A percentile compares a stretch with the other conserved stretches of the same genome.
Evolutionary conservation across 2,797 vertebrate genomes (phyloP).

Genomic region (Squalus acanthias): DNA sequence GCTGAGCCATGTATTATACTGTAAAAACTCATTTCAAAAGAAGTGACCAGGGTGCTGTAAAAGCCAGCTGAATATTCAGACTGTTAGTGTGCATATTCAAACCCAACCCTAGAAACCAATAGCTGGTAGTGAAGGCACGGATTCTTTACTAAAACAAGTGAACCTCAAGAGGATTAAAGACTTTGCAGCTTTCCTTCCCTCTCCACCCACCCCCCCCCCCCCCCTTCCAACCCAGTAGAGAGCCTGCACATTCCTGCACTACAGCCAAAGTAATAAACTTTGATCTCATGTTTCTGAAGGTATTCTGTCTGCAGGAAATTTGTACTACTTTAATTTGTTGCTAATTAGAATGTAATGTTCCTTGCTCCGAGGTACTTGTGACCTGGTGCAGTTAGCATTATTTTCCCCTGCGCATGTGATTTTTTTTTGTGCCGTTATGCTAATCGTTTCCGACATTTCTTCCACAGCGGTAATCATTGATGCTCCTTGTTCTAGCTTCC

Average conservation of each 20-base stretch:
- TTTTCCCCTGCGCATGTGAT: neutral
- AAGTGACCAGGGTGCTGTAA: neutral
- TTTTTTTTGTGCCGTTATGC: neutral
- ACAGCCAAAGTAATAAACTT: constrained; percentile 7
- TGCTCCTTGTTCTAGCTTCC: neutral
- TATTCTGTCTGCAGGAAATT: neutral
- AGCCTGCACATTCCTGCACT: neutral
- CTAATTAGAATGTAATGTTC: neutral
- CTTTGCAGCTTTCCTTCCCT: neutral
- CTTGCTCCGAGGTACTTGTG: neutral
- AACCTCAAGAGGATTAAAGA: neutral
- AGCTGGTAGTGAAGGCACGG: neutral
- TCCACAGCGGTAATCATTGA: neutral
- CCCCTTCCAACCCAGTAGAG: neutral
- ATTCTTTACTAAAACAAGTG: neutral
- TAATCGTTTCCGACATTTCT: neutral
- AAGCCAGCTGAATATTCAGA: constrained; percentile 1
- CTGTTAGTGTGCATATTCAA: neutral
- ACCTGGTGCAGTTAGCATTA: neutral
- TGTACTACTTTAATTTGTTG: neutral
- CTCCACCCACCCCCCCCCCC: neutral
- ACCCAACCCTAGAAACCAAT: neutral
- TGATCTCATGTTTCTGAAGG: neutral
- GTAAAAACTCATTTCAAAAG: neutral
- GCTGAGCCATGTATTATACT: neutral